Base-by-base conservation (phyloP, 2,888 invertebrate species). In the Odontomyia ornata region DNA sequence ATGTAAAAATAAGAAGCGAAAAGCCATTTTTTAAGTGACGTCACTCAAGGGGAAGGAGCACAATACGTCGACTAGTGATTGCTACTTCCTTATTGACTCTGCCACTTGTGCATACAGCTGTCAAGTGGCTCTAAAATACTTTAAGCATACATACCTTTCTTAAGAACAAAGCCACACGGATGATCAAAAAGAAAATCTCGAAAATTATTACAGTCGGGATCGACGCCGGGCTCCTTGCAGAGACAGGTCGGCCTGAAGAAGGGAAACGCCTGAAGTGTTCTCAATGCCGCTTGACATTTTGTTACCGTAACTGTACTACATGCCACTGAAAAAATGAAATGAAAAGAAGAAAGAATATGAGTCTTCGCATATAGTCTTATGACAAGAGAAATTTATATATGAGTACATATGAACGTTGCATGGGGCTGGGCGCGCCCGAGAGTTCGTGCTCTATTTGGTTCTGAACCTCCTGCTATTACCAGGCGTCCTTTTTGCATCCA, bases 201-300 rank as follows among this genome's bases (percentile, higher is more conserved):
- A 90, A 96, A 96, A 85, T 94, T 93, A 89, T 95, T 96, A 88
- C 96, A 96, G 84, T 95, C 95, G 80, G 94, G 95, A 87, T 96
- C 96, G 84, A 95, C 92, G 88, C 93, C 93, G 57, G 95, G 95
- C 84, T 96, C 95, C 82, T 93, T 91, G 89, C 96, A 96, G 84
- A 96, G 91, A 87, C 96, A 96, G 82, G 96, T 96, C 83, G 96
- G 96, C 85, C 93, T 93, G 90, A 96, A 96, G 91, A 95, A 96
- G 84, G 95, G 94, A 86, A 96, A 96, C 79, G 95, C 94, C 89
- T 95, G 95, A 83, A 96, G 89, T 77, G 95, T 96, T 82, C 93
- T 91, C 84, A 96, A 90, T 46, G 96, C 96, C 76, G 95, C 95
- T 88, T 95, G 95, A 89, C 96, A 96, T 89, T 96, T 96, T 82